Conservation (phyloP, 1,140 invertebrate species). For the Oncopeltus fasciatus region DNA sequence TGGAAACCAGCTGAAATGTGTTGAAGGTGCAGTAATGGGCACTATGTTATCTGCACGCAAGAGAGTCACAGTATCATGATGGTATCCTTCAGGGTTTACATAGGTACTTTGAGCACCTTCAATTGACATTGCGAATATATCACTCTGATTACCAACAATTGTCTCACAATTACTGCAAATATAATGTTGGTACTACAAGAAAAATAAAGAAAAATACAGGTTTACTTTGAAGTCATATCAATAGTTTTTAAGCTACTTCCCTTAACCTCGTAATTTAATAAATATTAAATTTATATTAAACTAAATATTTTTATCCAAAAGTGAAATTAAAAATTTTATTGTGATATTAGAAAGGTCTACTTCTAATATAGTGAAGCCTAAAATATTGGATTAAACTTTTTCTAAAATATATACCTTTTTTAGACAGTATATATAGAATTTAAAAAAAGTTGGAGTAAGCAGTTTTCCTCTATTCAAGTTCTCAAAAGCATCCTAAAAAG, state of each 20-base stretch:
- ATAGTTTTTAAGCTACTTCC: background rate
- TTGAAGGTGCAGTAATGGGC: slow-evolving; percentile 40
- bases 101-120: slow-evolving; percentile 68
- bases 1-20: slow-evolving; percentile 71
- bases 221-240: background rate
- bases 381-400: no score
- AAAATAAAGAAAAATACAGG: slow-evolving; percentile 9
- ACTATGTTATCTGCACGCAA: slow-evolving; percentile 42
- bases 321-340: no score
- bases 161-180: slow-evolving; percentile 48
- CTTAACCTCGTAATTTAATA: background rate
- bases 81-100: slow-evolving; percentile 62
- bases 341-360: no score
- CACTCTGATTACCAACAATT: slow-evolving; percentile 45
- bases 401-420: no score
- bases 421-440: no score
- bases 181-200: slow-evolving; percentile 31
- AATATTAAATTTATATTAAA: no score
- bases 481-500: no score
- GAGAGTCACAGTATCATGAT: slow-evolving; percentile 70
- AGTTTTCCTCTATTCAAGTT: no score
- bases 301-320: no score
- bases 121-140: slow-evolving; percentile 68
- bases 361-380: no score
- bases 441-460: no score